phyloP scores from a whole-genome alignment of 1,140 invertebrate genomes.

The Musca vetustissima region DNA sequence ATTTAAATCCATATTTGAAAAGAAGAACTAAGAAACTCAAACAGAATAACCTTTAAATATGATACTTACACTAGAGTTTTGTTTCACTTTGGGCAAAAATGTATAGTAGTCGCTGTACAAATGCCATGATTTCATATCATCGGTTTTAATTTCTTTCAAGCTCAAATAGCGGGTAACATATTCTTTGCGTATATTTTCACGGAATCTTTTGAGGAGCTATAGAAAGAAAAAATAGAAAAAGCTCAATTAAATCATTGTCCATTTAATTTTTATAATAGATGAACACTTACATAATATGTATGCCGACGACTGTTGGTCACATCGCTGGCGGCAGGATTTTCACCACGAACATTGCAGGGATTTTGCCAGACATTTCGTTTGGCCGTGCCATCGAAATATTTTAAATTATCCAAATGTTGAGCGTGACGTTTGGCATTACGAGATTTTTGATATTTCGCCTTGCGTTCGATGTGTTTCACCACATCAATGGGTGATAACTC shows the following conservation, averaged over 20 bases:
- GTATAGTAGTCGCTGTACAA: slow-evolving; percentile 37
- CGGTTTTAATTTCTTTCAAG: slow-evolving; percentile 36
- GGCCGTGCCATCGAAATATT: not conserved
- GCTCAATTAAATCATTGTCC: not conserved
- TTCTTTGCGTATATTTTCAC: slow-evolving; percentile 36
- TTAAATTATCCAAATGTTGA: not conserved
- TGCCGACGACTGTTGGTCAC: slow-evolving; percentile 23
- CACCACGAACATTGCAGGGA: slow-evolving; percentile 39
- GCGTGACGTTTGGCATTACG: slow-evolving; percentile 10
- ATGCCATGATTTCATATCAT: slow-evolving; percentile 34
- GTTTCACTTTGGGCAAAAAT: slow-evolving; percentile 49
- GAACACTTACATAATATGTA: slow-evolving; percentile 33
- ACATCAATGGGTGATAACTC: not conserved
- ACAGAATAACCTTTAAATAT: not conserved
- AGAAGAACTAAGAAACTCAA: too few species aligned
- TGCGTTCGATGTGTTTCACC: not conserved
- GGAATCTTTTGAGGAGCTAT: slow-evolving; percentile 35
- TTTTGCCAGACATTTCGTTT: slow-evolving; percentile 38
- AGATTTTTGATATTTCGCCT: not conserved
- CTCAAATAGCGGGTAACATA: slow-evolving; percentile 26
- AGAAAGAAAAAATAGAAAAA: slow-evolving; percentile 16
- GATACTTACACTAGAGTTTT: slow-evolving; percentile 25
- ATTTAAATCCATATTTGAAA: too few species aligned
- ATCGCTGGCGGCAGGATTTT: not conserved
- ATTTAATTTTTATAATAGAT: not conserved